Percentiles rank a stretch among this genome's conserved stretches.
These are phyloP conservation scores for Lasius platythorax DNA, from an alignment of 2,888 invertebrate species.

Conservation along the genomic window DNA sequence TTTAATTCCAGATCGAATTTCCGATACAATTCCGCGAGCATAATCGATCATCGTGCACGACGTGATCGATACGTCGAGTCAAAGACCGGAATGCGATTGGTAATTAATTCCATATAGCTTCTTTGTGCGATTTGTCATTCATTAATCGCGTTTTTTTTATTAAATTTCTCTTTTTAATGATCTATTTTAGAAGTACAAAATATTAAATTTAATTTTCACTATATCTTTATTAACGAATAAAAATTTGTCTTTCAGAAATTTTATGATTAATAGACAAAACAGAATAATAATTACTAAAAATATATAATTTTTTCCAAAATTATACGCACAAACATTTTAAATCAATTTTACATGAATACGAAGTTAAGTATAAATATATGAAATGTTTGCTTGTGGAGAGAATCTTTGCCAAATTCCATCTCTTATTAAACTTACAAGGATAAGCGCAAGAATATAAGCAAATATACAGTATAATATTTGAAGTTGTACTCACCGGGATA, in stretches of 20 bases:
- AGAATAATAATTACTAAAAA: not conserved
- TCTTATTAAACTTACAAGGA: not conserved
- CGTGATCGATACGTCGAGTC: conserved; percentile 78
- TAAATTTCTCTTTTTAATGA: not conserved
- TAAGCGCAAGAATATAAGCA: conserved; percentile 3
- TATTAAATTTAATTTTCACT: conserved; percentile 2
- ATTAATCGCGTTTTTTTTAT: conserved; percentile 58
- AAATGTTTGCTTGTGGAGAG: not conserved
- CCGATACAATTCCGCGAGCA: conserved; percentile 77
- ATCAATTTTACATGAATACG: not conserved
- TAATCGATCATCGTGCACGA: conserved; percentile 79
- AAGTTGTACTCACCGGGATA: conserved; percentile 85
- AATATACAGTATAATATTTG: conserved; percentile 8
- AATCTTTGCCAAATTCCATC: not conserved
- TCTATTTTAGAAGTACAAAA: not conserved
- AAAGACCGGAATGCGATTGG: conserved; percentile 62
- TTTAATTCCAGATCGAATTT: conserved; percentile 77
- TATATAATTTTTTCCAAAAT: not conserved
- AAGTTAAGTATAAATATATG: not conserved
- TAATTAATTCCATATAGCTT: conserved; percentile 63
- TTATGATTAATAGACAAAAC: not conserved
- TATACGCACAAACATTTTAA: not conserved
- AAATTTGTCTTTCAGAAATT: not conserved
- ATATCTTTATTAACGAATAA: not conserved
- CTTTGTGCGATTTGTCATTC: conserved; percentile 52